Percentiles rank a stretch among this genome's conserved stretches.
phyloP scores from a whole-genome alignment of 2,113 vertebrate genomes.

The Collichthys lucidus region DNA sequence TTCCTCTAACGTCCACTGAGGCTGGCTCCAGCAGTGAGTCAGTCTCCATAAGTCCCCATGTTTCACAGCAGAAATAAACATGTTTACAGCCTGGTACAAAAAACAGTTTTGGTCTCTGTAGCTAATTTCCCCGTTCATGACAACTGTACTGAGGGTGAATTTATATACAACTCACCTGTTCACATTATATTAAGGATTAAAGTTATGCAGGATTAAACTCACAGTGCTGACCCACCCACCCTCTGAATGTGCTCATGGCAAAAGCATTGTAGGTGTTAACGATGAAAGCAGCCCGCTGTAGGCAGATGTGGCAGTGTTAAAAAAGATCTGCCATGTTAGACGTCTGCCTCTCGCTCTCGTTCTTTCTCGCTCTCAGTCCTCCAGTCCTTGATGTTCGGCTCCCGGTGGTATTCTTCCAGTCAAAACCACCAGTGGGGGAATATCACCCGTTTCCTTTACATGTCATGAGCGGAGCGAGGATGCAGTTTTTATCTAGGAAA shows the following conservation, averaged over 20 bases:
- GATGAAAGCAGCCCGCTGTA: conserved; percentile 66
- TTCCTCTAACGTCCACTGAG: no score
- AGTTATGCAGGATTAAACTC: no score
- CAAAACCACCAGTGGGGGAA: conserved; percentile 59
- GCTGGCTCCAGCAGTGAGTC: no score
- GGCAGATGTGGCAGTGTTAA: conserved; percentile 37
- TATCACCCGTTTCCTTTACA: conserved; percentile 67
- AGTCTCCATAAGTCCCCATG: no score
- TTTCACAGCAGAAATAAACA: no score
- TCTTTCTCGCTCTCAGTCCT: conserved; percentile 46
- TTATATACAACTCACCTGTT: no score
- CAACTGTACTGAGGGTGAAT: no score
- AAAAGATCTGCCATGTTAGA: conserved; percentile 54
- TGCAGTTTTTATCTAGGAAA: conserved; percentile 72
- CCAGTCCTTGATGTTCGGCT: conserved; percentile 64
- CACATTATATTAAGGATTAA: no score
- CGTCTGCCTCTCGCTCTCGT: conserved; percentile 35
- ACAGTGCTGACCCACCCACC: no score
- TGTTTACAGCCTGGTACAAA: no score
- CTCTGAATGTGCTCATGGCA: conserved; percentile 10
- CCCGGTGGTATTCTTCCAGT: conserved; percentile 62
- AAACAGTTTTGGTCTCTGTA: no score
- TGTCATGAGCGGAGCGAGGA: conserved; percentile 66
- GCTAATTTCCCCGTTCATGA: no score
- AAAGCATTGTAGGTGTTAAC: conserved; percentile 46